Evolutionary conservation across 2,113 vertebrate genomes (phyloP).

Genomic region (Phyllostomus hastatus): DNA sequence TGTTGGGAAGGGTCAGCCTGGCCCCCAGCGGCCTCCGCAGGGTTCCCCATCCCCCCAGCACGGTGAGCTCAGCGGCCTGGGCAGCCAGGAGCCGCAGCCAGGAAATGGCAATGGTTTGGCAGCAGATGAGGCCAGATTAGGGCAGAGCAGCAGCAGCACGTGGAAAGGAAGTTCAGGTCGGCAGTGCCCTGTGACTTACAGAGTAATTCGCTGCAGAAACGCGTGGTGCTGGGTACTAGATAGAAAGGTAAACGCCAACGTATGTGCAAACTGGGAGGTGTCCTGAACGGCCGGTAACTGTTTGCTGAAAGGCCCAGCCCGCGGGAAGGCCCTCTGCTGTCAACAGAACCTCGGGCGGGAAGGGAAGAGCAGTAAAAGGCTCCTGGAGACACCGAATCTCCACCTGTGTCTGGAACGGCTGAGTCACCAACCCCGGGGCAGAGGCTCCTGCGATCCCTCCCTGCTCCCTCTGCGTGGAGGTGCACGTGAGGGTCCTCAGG

Average conservation of each 20-base stretch:
- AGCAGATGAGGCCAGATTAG: background rate
- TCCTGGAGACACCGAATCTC: background rate
- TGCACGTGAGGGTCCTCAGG: accelerated
- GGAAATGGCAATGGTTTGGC: background rate
- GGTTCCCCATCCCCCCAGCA: background rate
- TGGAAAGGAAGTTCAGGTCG: background rate
- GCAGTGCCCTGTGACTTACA: background rate
- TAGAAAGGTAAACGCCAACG: background rate
- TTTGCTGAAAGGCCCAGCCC: background rate
- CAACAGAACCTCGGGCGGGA: background rate
- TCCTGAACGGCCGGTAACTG: background rate
- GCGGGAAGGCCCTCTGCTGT: background rate
- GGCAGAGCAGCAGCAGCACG: background rate
- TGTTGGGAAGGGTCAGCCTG: background rate
- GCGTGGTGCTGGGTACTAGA: background rate
- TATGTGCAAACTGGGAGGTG: background rate
- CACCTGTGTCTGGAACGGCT: background rate
- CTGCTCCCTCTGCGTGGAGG: too few relatives aligned
- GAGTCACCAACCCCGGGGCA: background rate
- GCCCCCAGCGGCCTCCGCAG: accelerated
- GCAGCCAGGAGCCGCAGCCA: background rate
- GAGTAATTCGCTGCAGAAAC: background rate
- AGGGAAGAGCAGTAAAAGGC: background rate
- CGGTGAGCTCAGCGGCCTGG: background rate
- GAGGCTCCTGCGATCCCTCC: background rate